Evolutionary conservation across 2,797 vertebrate genomes (phyloP).

Genomic region (Botia kubotai): DNA sequence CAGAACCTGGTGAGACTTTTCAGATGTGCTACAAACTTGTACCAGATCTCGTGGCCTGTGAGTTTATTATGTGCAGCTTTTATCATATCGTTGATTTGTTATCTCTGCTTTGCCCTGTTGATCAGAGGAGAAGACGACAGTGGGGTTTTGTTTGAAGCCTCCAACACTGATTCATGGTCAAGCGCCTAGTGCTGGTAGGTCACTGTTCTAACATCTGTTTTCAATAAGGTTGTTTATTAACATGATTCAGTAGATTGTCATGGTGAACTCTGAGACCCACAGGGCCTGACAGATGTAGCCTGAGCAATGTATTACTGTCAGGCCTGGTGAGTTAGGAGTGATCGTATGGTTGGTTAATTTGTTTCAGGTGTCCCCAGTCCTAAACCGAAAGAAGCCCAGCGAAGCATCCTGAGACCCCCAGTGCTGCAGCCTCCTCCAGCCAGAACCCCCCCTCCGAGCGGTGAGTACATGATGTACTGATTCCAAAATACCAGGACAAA

Average conservation of each 20-base stretch:
- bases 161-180: conserved; percentile 87
- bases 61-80: not conserved
- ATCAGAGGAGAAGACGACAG: conserved; percentile 84
- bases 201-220: not conserved
- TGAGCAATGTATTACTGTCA: not conserved
- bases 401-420: conserved; percentile 84
- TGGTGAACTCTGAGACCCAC: not conserved
- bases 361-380: conserved; percentile 84
- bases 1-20: conserved; percentile 75
- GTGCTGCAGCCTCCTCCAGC: conserved; percentile 81
- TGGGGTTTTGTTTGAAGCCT: conserved; percentile 85
- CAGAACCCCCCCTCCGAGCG: conserved; percentile 68
- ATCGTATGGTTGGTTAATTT: not conserved
- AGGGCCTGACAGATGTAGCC: not conserved
- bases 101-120: conserved; percentile 37
- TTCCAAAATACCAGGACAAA: not conserved
- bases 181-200: conserved; percentile 85
- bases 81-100: not conserved
- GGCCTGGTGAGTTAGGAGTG: not conserved
- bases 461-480: conserved; percentile 13
- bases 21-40: not conserved
- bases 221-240: not conserved
- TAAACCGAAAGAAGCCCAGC: conserved; percentile 86
- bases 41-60: not conserved
- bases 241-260: not conserved